Percentiles rank a stretch among this genome's conserved stretches.
Conservation (phyloP, 2,888 invertebrate species). For the Aporophyla nigra region DNA sequence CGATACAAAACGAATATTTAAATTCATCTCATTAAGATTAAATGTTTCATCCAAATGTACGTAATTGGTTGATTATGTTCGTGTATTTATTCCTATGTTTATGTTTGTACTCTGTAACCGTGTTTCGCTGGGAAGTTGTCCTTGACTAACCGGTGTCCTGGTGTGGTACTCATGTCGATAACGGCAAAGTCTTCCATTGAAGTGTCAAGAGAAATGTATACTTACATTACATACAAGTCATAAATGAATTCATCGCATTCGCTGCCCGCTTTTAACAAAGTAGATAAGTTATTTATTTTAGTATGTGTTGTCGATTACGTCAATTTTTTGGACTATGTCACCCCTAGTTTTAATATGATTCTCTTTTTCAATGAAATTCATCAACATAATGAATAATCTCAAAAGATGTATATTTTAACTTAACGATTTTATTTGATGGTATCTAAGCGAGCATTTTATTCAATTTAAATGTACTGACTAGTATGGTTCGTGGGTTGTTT, state of each 20-base stretch:
- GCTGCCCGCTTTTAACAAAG: constrained; percentile 66
- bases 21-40: constrained; percentile 68
- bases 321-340: constrained; percentile 56
- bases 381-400: constrained; percentile 60
- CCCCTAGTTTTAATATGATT: constrained; percentile 59
- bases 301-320: constrained; percentile 60
- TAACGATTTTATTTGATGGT: constrained; percentile 43
- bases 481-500: constrained; percentile 11
- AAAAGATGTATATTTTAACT: constrained; percentile 63
- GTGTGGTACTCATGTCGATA: constrained; percentile 20
- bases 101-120: constrained; percentile 55
- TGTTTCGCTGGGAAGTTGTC: constrained; percentile 27
- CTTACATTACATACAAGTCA: constrained; percentile 44
- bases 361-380: constrained; percentile 54
- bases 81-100: constrained; percentile 60
- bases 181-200: constrained; percentile 82
- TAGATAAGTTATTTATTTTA: constrained; percentile 81
- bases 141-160: constrained; percentile 19
- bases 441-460: constrained; percentile 52
- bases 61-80: constrained; percentile 54
- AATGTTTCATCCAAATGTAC: constrained; percentile 63
- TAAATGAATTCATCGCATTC: constrained; percentile 38
- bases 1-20: constrained; percentile 51
- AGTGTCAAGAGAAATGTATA: constrained; percentile 71
- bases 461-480: constrained; percentile 53